A percentile compares a stretch with the other conserved stretches of the same genome.
Evolutionary conservation across 2,888 invertebrate genomes (phyloP).

Genomic region (Cephus pulcher): DNA sequence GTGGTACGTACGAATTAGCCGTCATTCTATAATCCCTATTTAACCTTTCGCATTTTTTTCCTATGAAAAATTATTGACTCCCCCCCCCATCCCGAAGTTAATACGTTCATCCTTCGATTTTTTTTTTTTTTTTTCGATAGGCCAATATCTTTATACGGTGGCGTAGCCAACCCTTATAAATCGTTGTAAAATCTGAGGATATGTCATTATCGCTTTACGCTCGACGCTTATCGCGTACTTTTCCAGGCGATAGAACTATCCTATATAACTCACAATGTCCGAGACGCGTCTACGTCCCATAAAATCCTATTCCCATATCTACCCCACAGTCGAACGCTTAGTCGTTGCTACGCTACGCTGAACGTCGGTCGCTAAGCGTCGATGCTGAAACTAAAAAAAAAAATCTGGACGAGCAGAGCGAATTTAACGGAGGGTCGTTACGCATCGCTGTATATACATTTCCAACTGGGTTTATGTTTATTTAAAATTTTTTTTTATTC

Average conservation of each 20-base stretch:
- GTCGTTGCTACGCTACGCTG: not conserved
- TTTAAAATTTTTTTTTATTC: not conserved
- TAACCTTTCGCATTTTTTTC: not conserved
- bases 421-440: not conserved
- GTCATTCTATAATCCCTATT: not conserved
- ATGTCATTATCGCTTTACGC: constrained; percentile 26
- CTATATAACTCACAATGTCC: constrained; percentile 12
- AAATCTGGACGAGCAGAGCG: not conserved
- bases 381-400: too few relatives aligned
- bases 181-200: constrained; percentile 22
- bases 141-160: not conserved
- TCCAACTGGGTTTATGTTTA: not conserved
- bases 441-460: not conserved
- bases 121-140: not conserved
- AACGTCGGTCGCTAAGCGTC: not conserved
- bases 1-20: not conserved
- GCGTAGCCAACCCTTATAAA: not conserved
- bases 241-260: constrained; percentile 23
- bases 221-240: constrained; percentile 11
- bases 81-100: not conserved
- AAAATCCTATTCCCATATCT: constrained; percentile 24
- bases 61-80: not conserved
- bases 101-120: not conserved
- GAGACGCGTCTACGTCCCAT: constrained; percentile 23
- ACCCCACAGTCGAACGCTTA: not conserved